Percentiles rank a stretch among this genome's conserved stretches.
Evolutionary conservation across 2,797 vertebrate species (phyloP).

Genomic region (Bovichtus variegatus): DNA sequence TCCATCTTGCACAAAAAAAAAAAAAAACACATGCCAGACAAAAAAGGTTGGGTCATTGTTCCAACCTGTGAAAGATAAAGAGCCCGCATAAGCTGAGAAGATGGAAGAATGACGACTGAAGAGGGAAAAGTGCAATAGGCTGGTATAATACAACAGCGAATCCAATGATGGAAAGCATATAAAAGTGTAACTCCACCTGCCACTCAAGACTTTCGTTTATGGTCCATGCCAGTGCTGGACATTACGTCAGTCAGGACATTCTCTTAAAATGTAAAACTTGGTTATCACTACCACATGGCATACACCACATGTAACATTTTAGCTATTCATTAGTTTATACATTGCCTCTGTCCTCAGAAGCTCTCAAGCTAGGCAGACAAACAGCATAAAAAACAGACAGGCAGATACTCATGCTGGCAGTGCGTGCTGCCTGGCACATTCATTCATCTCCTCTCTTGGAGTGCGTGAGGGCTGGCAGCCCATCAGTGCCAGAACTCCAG

Average conservation of each 20-base stretch:
- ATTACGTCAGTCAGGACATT: background rate
- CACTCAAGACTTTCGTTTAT: conserved; percentile 1
- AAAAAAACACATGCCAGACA: conserved; percentile 42
- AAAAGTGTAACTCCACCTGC: conserved; percentile 39
- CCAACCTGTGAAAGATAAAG: conserved; percentile 64
- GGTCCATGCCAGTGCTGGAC: conserved; percentile 16
- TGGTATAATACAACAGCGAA: conserved; percentile 35
- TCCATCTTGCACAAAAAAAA: conserved; percentile 71
- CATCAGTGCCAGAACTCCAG: conserved; percentile 71
- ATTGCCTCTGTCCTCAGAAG: conserved; percentile 29
- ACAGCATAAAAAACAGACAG: conserved; percentile 49
- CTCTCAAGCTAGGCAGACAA: conserved; percentile 41
- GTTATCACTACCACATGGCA: background rate
- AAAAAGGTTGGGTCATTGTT: conserved; percentile 69
- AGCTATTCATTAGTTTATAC: conserved; percentile 32
- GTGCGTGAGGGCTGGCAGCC: conserved; percentile 65
- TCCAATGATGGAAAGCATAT: conserved; percentile 27
- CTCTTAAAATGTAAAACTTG: background rate
- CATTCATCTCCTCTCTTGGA: conserved; percentile 73
- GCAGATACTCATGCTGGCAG: conserved; percentile 64
- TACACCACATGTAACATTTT: conserved; percentile 3
- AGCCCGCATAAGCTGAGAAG: conserved; percentile 62
- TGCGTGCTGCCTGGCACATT: conserved; percentile 60
- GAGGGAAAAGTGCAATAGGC: conserved; percentile 42
- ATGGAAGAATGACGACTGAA: conserved; percentile 61